Percentiles rank a stretch among this genome's conserved stretches.
Evolutionary conservation across 2,113 vertebrate species (phyloP).

Genomic region (Lethenteron camtschaticum): DNA sequence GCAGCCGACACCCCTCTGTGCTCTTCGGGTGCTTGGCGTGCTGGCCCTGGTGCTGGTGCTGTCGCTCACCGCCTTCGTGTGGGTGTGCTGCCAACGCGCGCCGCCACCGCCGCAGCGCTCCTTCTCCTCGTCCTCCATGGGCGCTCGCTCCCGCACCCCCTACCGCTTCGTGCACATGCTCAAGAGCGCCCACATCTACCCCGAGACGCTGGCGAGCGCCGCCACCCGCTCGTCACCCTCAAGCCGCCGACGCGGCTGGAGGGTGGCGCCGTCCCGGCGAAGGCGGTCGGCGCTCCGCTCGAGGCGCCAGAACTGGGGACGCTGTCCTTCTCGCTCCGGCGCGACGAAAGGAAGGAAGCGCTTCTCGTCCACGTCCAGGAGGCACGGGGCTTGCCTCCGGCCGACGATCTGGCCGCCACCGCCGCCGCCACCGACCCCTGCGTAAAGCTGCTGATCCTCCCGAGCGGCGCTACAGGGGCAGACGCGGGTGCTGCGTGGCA

Average conservation of each 20-base stretch:
- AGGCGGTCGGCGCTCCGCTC: conserved; percentile 17
- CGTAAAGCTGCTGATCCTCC: conserved; percentile 86
- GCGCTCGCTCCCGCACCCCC: conserved; percentile 19
- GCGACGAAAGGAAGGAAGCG: conserved; percentile 80
- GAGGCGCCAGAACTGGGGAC: conserved; percentile 50
- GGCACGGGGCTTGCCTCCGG: conserved; percentile 62
- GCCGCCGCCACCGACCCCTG: conserved; percentile 57
- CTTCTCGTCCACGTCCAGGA: conserved; percentile 93
- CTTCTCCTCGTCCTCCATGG: too few species aligned
- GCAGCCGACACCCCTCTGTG: too few species aligned
- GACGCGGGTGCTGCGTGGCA: conserved; percentile 84
- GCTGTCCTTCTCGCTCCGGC: conserved; percentile 75
- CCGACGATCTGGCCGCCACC: conserved; percentile 79
- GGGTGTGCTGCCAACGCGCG: too few species aligned
- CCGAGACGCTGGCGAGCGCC: conserved; percentile 50
- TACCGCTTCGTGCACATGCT: conserved; percentile 98
- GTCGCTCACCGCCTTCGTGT: too few species aligned
- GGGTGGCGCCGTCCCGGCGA: too few species aligned
- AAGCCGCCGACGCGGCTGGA: too few species aligned
- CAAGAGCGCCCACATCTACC: conserved; percentile 83
- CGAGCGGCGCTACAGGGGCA: conserved; percentile 91
- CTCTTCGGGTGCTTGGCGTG: too few species aligned
- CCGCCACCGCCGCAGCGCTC: too few species aligned
- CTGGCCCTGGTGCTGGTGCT: too few species aligned
- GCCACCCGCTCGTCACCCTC: conserved; percentile 10